Conservation (phyloP, 2,888 invertebrate species). For the Ectobius pallidus region DNA sequence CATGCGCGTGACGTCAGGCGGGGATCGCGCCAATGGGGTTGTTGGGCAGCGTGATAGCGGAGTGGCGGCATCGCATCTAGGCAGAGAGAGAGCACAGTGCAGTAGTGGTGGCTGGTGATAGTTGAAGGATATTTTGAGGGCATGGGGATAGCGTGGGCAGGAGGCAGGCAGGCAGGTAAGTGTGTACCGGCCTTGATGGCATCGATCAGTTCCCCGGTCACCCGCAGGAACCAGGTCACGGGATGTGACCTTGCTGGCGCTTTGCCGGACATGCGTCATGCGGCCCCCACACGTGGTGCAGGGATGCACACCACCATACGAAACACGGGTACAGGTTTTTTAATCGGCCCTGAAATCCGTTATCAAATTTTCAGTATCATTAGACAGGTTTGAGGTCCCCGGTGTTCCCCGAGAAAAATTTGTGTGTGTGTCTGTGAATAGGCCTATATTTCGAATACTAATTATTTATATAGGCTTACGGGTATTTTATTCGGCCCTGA, state of each 20-base stretch:
- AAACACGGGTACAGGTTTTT: too few species aligned
- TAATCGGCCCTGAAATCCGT: too few species aligned
- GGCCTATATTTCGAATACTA: too few species aligned
- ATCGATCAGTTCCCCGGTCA: slow-evolving; percentile 32
- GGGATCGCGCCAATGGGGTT: slow-evolving; percentile 35
- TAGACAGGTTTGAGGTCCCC: too few species aligned
- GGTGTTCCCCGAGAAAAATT: too few species aligned
- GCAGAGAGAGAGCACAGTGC: too few species aligned
- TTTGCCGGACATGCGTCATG: slow-evolving; percentile 31
- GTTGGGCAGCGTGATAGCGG: slow-evolving; percentile 5
- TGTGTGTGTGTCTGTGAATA: too few species aligned
- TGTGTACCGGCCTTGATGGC: slow-evolving; percentile 29
- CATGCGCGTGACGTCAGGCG: slow-evolving; percentile 33
- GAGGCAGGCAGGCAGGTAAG: slow-evolving; percentile 15
- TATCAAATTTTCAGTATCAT: too few species aligned
- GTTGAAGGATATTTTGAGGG: slow-evolving; percentile 26
- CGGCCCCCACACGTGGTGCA: slow-evolving; percentile 27
- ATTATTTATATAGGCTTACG: too few species aligned
- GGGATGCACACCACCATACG: slow-evolving; percentile 31
- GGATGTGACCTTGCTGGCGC: slow-evolving; percentile 32
- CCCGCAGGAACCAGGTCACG: slow-evolving; percentile 36
- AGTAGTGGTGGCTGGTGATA: slow-evolving; percentile 21
- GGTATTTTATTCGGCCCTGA: too few species aligned
- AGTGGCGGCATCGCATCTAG: not conserved
- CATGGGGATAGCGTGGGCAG: slow-evolving; percentile 22